phyloP scores from a whole-genome alignment of 2,888 invertebrate species.

The Rambutsinella grinnellia region DNA sequence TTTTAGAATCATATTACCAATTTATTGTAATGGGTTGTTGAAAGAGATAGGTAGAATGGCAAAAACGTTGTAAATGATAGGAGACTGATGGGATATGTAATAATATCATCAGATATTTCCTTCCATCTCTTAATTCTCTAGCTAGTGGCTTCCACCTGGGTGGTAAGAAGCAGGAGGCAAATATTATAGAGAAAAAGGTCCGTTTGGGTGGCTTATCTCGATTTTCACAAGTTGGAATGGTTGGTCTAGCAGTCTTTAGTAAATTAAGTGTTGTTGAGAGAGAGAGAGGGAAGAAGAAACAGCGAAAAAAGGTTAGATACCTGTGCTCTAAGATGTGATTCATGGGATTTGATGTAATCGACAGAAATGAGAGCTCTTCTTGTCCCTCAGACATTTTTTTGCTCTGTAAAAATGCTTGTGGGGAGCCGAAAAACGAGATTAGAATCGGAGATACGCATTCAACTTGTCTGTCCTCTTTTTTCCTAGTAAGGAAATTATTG shows the following conservation, averaged over 20 bases:
- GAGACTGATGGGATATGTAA: not conserved
- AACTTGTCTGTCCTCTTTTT: not conserved
- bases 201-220: not conserved
- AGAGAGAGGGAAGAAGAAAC: not conserved
- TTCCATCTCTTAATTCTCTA: constrained; percentile 13
- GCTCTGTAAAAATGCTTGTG: constrained; percentile 36
- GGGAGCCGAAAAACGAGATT: constrained; percentile 50
- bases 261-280: not conserved
- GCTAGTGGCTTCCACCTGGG: constrained; percentile 4
- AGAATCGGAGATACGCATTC: constrained; percentile 23
- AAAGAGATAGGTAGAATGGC: too few species aligned
- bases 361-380: constrained; percentile 46
- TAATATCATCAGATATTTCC: not conserved
- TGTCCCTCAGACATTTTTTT: constrained; percentile 15
- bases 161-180: not conserved
- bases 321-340: constrained; percentile 40
- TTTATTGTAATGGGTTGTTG: too few species aligned
- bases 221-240: not conserved
- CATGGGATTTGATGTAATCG: constrained; percentile 60
- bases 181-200: not conserved
- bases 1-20: not conserved
- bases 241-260: not conserved
- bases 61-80: not conserved
- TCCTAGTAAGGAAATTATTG: not conserved
- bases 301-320: not conserved